Evolutionary conservation across 2,113 vertebrate species (phyloP).

Genomic region (Alethe diademata): DNA sequence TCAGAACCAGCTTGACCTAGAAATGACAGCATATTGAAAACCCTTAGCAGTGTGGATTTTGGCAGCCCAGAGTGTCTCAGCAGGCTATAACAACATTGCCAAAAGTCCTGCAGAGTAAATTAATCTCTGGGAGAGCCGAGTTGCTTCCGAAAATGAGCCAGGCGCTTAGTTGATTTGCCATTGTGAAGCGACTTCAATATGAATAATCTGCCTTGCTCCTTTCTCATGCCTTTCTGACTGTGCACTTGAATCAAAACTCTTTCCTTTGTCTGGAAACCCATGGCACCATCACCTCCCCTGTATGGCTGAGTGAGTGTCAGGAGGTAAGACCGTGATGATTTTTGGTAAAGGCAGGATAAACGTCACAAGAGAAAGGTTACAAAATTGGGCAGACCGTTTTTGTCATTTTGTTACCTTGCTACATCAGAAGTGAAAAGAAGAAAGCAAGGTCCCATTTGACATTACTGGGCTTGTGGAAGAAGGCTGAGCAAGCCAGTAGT

Average conservation of each 20-base stretch:
- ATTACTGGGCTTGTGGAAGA: not conserved
- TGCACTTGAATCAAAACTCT: not conserved
- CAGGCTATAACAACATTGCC: not conserved
- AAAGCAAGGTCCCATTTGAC: not conserved
- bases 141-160: not conserved
- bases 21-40: not conserved
- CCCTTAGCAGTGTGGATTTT: conserved; percentile 8
- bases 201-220: not conserved
- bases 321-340: not conserved
- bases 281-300: not conserved
- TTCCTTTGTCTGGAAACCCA: not conserved
- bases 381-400: not conserved
- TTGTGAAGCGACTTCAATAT: not conserved
- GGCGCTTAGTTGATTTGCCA: not conserved
- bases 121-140: not conserved
- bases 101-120: conserved; percentile 22
- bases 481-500: not conserved
- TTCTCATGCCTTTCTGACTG: not conserved
- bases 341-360: not conserved
- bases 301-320: accelerated
- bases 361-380: not conserved
- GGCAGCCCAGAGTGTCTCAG: not conserved
- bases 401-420: not conserved
- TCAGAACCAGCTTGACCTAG: conserved; percentile 12
- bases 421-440: not conserved